A percentile compares a stretch with the other conserved stretches of the same genome.
phyloP scores from a whole-genome alignment of 2,888 invertebrate species.

The Drosophila peninsularis region DNA sequence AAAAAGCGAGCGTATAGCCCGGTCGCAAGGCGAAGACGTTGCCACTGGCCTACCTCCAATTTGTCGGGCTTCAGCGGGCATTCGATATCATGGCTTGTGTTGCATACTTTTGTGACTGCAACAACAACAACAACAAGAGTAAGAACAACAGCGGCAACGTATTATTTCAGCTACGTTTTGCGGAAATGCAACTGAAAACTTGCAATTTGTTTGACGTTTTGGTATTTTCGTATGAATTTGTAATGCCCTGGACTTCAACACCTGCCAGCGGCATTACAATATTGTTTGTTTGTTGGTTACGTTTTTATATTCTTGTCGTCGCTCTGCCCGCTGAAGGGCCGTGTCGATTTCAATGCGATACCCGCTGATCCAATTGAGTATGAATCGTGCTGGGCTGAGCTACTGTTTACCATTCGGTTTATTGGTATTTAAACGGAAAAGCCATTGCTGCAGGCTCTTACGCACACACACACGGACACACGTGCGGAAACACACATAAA shows the following conservation, averaged over 20 bases:
- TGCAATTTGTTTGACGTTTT: constrained; percentile 78
- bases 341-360: constrained; percentile 10
- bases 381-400: constrained; percentile 10
- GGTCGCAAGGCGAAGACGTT: constrained; percentile 55
- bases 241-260: constrained; percentile 72
- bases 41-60: constrained; percentile 70
- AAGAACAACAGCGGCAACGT: constrained; percentile 25
- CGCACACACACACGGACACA: constrained; percentile 16
- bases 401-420: constrained; percentile 61
- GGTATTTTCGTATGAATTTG: constrained; percentile 75
- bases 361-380: constrained; percentile 4
- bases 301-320: constrained; percentile 36
- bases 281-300: constrained; percentile 33
- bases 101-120: constrained; percentile 61
- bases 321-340: constrained; percentile 25
- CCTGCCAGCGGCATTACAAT: constrained; percentile 58
- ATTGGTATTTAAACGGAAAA: constrained; percentile 70
- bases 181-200: constrained; percentile 79
- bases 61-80: constrained; percentile 66
- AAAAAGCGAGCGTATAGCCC: not conserved
- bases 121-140: constrained; percentile 1
- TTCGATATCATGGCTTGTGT: constrained; percentile 63
- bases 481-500: constrained; percentile 22
- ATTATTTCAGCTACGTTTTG: constrained; percentile 77
- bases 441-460: constrained; percentile 19